phyloP scores from a whole-genome alignment of 2,113 vertebrate species.

The Cheilinus undulatus region DNA sequence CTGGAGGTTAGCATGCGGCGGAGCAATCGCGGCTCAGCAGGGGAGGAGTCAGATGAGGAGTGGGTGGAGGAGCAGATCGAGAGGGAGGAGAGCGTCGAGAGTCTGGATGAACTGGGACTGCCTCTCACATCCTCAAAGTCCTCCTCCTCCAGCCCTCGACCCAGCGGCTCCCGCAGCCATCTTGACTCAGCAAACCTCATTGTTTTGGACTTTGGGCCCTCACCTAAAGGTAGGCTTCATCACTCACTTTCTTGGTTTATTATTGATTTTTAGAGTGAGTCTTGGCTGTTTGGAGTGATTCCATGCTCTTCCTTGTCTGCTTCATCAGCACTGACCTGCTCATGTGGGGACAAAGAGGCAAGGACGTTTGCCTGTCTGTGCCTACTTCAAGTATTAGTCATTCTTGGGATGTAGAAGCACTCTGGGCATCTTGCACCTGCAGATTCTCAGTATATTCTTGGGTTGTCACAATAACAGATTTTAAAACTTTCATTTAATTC shows the following conservation, averaged over 20 bases:
- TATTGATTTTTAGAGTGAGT: conserved; percentile 38
- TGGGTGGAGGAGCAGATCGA: conserved; percentile 86
- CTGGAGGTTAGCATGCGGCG: conserved; percentile 84
- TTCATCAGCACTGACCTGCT: conserved; percentile 31
- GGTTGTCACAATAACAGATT: too few species aligned
- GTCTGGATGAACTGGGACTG: conserved; percentile 80
- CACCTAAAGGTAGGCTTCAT: conserved; percentile 80
- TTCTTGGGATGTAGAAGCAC: conserved; percentile 3
- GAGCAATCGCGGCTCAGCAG: conserved; percentile 78
- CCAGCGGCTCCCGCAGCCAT: conserved; percentile 51
- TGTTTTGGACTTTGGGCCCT: conserved; percentile 88
- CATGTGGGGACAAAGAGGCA: neutral
- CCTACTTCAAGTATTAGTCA: neutral
- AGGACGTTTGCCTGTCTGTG: neutral
- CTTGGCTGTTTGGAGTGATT: neutral
- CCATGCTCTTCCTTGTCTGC: conserved; percentile 10
- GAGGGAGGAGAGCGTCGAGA: conserved; percentile 80
- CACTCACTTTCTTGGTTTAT: conserved; percentile 6
- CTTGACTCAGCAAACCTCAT: conserved; percentile 77
- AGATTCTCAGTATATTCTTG: too few species aligned
- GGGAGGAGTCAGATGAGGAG: conserved; percentile 92
- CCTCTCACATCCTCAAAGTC: conserved; percentile 70
- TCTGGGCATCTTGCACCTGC: neutral
- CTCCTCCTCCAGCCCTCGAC: conserved; percentile 62
- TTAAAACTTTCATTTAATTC: too few species aligned